Base-by-base conservation (phyloP, 2,797 vertebrate genomes). In the Gouania willdenowi region DNA sequence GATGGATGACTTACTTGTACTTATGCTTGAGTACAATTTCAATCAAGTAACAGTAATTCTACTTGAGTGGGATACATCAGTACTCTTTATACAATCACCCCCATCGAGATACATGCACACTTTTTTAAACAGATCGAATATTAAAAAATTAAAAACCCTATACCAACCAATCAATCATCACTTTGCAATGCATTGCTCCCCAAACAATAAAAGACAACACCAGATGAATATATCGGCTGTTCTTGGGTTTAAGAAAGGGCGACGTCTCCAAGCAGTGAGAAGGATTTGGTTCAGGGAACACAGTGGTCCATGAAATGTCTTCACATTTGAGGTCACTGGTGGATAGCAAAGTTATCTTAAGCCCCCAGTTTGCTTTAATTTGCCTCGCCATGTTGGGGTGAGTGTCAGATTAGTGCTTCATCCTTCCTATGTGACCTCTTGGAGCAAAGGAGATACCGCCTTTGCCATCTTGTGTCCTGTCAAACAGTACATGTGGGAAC, bases 261-360 rank as follows among this genome's bases (percentile, higher is more conserved):
- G 66, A 82, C 50, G 25, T 34, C 44, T 70, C 49, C 62, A 38
- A 85, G 78, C 66, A 75, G 61, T 80, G 56, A 72, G 63, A 66
- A 63, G 69, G 80, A 78, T 88, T 81, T 81, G 79, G 75, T 88
- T 84, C 56, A 82, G 71, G 49, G 75, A 87, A 70, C 81, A 85
- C 63, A 79, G 73, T 41, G 48, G 42, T 30, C 16, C 61, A 42
- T 45, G 78, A 75, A 71, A 75, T 45, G 33, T 29, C 57, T 59
- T 12, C 62, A 52, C 72, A 75, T 84, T 77, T 75, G 68, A 85
- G 77, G 74, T 73, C 77, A 66, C 65, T 84, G 74, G 79, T 84
- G 84, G 81, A 85, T 84, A 79, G 82, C 79, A 57, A 86, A 91
- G 69, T 52, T 83, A 80, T 66, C 81, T 68, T 78, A 77, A 85